Evolutionary conservation across 1,140 invertebrate genomes (phyloP), one percentile per base, ranked within the genome.

Genomic region (Littorina saxatilis): DNA sequence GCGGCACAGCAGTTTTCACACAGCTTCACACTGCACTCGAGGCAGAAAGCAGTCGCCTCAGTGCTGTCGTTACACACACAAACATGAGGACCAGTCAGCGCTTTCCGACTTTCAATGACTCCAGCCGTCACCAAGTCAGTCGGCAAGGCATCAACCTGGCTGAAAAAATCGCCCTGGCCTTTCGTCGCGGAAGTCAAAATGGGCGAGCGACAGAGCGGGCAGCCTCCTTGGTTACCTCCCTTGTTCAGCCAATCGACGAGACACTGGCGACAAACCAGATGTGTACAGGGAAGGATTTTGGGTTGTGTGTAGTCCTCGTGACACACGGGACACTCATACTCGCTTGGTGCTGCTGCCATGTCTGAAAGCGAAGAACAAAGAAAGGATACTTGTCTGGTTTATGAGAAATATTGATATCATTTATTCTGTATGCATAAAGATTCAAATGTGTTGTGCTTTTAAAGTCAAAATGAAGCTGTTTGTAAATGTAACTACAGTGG

Each of bases 231-330:
- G 15, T 58, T 23, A 0, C 43, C 43, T 35, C 32, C 32, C 43
- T 50, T 52, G n/a, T 37, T n/a, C 1, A 77, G 32, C 75, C 75
- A 77, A 13, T 29, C 11, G 15, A 77, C 11, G 1, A 58, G 32
- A n/a, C 75, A 77, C 2, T 58, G 37, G 0, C 35, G 50, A 27
- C 75, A 77, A 2, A 77, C 50, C 0, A 35, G 35, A 55, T 77
- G 75, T 17, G 50, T 39, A n/a, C 75, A 77, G 9, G 75, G 75
- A n/a, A 77, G 75, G 4, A 77, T 39, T 27, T 77, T 77, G 29
- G 75, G 75, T 39, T 55, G 27, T 3, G 50, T 58, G 32, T 17
- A 77, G 1, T 11, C 27, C n/a, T 77, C 75, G 13, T 77, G 52
- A 61, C 75, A 77, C 9, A 77, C 75, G 1, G 75, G 75, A 13